Evolutionary conservation across 2,797 vertebrate genomes (phyloP).

Genomic region (Hemitrygon akajei): DNA sequence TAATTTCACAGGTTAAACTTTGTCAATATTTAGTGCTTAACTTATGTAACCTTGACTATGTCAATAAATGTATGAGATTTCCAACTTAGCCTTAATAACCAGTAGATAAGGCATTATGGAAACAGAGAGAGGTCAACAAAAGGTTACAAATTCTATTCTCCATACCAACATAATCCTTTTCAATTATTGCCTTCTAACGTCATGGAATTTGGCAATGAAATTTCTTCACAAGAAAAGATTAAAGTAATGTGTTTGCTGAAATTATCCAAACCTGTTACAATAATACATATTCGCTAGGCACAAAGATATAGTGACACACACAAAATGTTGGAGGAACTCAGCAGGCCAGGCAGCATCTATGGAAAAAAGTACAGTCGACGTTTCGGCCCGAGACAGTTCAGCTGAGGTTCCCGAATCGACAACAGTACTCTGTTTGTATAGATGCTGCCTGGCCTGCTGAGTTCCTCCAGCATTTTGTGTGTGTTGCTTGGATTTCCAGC

Average conservation of each 20-base stretch:
- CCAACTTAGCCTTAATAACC: background rate
- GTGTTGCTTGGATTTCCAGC: no score
- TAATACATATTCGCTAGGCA: background rate
- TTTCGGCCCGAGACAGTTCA: no score
- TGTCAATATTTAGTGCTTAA: constrained; percentile 11
- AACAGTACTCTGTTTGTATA: no score
- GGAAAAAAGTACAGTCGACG: no score
- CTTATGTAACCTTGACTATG: constrained; percentile 24
- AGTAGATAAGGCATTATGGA: background rate
- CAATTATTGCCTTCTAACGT: constrained; percentile 13
- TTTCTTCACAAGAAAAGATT: background rate
- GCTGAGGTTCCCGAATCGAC: no score
- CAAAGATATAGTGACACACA: background rate
- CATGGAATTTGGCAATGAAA: constrained; percentile 25
- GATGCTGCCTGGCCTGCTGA: no score
- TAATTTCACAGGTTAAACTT: background rate
- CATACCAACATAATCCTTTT: background rate
- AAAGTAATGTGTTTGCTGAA: background rate
- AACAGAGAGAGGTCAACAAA: background rate
- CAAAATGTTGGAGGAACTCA: no score
- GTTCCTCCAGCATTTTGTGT: no score
- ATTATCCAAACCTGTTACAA: background rate
- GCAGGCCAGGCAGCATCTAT: no score
- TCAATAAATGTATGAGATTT: background rate
- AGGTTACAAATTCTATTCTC: constrained; percentile 26